Percentiles rank a stretch among this genome's conserved stretches.
Evolutionary conservation across 92 coral and sea anemone species (phyloP).

Genomic region (Siderastrea radians): DNA sequence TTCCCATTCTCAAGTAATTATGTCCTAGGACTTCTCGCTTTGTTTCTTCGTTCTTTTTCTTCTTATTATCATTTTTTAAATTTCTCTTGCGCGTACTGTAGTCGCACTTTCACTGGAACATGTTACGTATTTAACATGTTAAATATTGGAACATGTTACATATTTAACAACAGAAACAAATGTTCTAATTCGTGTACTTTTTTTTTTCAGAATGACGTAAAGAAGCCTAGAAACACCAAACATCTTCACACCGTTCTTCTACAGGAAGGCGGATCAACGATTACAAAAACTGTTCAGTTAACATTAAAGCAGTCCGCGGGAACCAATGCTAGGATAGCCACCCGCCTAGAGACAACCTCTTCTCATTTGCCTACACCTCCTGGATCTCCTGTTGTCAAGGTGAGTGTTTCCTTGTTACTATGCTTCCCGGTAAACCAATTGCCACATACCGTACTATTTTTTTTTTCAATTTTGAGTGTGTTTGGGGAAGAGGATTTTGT

Average conservation of each 20-base stretch:
- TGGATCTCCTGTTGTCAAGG: constrained; percentile 13
- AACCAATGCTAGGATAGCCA: neutral
- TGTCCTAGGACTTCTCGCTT: too few species aligned
- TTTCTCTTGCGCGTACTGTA: too few species aligned
- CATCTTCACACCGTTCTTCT: constrained; percentile 74
- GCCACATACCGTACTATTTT: too few species aligned
- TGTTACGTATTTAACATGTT: too few species aligned
- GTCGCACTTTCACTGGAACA: too few species aligned
- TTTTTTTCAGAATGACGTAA: constrained; percentile 63
- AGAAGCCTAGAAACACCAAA: constrained; percentile 81
- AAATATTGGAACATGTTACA: too few species aligned
- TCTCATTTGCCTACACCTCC: constrained; percentile 49
- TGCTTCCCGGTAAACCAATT: neutral
- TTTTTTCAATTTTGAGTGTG: too few species aligned
- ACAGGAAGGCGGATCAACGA: constrained; percentile 75
- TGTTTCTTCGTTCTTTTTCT: too few species aligned
- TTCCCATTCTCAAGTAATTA: too few species aligned
- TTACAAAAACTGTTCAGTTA: constrained; percentile 73
- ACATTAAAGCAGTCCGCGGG: constrained; percentile 79
- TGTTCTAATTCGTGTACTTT: neutral
- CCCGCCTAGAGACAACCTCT: constrained; percentile 17
- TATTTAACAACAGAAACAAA: neutral
- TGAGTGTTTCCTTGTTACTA: neutral
- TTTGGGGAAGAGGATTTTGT: too few species aligned
- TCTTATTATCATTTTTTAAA: too few species aligned